Base-by-base conservation (phyloP, 2,797 vertebrate species). In the Centropyge bicolor region DNA sequence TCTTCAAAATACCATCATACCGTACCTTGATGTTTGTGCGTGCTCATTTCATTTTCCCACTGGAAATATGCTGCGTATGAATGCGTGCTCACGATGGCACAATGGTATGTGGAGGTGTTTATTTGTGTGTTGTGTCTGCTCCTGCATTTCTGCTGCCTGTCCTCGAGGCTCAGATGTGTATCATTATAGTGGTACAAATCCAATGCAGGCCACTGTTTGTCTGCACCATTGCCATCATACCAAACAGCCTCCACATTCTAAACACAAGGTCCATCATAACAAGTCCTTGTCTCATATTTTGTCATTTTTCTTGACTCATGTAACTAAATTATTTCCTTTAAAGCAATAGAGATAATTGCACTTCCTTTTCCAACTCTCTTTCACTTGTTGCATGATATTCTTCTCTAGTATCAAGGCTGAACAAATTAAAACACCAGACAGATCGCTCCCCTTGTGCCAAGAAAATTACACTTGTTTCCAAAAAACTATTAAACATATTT, bases 51-150 rank as follows among this genome's bases (percentile, higher is more conserved):
- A 52, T 74, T 80, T 83, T 83, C 36, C 27, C 36, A 17, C 49
- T 62, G 65, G 40, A 86, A 81, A 74, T 71, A 45, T 87, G 78
- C 31, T 59, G 20, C 36, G 54, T 31, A 31, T 69, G 76, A 52
- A 59, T 80, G 64, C 73, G 54, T 49, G 54, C 59, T 52, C 46
- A 17, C 5, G 19, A n/a, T n/a, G 43, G 59, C 60, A 74, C 59
- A n/a, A 7, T 74, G 67, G 74, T 70, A 61, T 73, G 72, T 67
- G 59, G 65, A 74, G 14, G 74, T 68, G 70, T 76, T 54, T 67
- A 41, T 72, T 14, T 69, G 75, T 76, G 81, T 92, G 88, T 93
- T 93, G 82, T 91, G 91, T 94, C 91, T 94, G 59, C 73, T 72
- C 60, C 38, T 64, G 82, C 61, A 52, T 49, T 83, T 85, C 75